phyloP scores from a whole-genome alignment of 2,888 invertebrate species.

The Onchidella celtica region DNA sequence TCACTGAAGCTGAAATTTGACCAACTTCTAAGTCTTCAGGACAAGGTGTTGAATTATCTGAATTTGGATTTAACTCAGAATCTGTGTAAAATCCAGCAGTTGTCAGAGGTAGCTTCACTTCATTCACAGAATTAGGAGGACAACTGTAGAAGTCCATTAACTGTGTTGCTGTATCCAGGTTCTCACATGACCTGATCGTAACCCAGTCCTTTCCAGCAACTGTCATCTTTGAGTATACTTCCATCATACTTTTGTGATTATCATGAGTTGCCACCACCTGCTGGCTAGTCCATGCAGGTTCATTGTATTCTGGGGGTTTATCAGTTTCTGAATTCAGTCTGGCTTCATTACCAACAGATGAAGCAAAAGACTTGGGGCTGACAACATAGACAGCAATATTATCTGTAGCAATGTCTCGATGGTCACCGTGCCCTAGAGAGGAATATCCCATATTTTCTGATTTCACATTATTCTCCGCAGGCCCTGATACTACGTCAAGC shows the following conservation, averaged over 20 bases:
- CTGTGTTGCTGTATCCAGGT: not conserved
- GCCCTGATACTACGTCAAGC: not conserved
- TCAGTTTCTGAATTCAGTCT: not conserved
- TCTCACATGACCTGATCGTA: not conserved
- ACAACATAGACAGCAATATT: constrained; percentile 44
- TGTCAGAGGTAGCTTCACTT: not conserved
- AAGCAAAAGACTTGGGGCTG: constrained; percentile 43
- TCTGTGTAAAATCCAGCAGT: not conserved
- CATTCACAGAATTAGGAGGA: not conserved
- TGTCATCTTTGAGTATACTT: too few relatives aligned
- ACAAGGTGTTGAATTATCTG: constrained; percentile 46
- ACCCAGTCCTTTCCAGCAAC: not conserved
- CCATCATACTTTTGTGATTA: not conserved
- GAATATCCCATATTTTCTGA: not conserved
- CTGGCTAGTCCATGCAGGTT: not conserved
- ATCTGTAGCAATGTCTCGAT: constrained; percentile 21
- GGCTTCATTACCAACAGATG: not conserved
- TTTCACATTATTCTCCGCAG: not conserved
- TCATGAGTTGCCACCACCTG: not conserved
- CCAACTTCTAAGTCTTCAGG: constrained; percentile 51
- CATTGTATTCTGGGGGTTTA: not conserved
- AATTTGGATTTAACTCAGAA: not conserved
- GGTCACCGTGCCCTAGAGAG: not conserved
- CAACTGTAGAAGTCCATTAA: not conserved
- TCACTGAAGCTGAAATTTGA: constrained; percentile 48